Percentiles rank a stretch among this genome's conserved stretches.
These are phyloP conservation scores for Fistularia tabacaria DNA, from an alignment of 2,797 vertebrate genomes.

Conservation along the genomic window DNA sequence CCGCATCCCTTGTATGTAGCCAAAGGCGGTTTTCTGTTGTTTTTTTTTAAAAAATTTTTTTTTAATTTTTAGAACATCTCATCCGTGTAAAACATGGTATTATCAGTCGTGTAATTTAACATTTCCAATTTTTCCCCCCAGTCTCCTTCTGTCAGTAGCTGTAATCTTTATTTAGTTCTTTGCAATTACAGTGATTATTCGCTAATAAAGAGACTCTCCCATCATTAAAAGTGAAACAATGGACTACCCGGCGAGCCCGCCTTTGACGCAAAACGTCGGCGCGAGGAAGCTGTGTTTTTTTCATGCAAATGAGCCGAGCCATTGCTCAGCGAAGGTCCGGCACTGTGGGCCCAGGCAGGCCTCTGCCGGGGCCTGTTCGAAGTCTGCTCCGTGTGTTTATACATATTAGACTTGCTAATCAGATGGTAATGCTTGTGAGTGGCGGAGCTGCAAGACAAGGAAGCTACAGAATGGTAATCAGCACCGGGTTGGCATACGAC, in stretches of 20 bases:
- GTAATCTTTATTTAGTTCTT: too few relatives aligned
- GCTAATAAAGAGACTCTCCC: slow-evolving; percentile 20
- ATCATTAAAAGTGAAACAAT: slow-evolving; percentile 22
- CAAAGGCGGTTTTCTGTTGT: too few relatives aligned
- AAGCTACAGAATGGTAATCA: slow-evolving; percentile 71
- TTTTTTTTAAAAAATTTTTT: too few relatives aligned
- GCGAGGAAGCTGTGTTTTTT: slow-evolving; percentile 20
- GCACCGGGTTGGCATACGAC: slow-evolving; percentile 50
- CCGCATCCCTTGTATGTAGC: too few relatives aligned
- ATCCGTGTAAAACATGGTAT: neutral
- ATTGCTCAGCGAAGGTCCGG: slow-evolving; percentile 14
- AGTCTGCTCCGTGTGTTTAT: slow-evolving; percentile 49
- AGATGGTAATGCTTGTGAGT: slow-evolving; percentile 68
- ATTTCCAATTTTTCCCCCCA: slow-evolving; percentile 6
- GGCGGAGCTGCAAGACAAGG: slow-evolving; percentile 46
- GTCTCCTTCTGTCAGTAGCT: neutral
- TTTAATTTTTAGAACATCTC: neutral
- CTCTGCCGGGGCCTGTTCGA: slow-evolving; percentile 20
- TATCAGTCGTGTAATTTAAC: slow-evolving; percentile 9
- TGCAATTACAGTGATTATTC: slow-evolving; percentile 10
- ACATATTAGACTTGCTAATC: slow-evolving; percentile 74
- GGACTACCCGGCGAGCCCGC: slow-evolving; percentile 24
- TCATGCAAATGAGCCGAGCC: slow-evolving; percentile 37
- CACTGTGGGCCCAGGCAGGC: slow-evolving; percentile 35
- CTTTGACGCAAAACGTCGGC: slow-evolving; percentile 28